A percentile compares a stretch with the other conserved stretches of the same genome.
Conservation (phyloP, 1,140 invertebrate species). For the Sweltsa coloradensis region DNA sequence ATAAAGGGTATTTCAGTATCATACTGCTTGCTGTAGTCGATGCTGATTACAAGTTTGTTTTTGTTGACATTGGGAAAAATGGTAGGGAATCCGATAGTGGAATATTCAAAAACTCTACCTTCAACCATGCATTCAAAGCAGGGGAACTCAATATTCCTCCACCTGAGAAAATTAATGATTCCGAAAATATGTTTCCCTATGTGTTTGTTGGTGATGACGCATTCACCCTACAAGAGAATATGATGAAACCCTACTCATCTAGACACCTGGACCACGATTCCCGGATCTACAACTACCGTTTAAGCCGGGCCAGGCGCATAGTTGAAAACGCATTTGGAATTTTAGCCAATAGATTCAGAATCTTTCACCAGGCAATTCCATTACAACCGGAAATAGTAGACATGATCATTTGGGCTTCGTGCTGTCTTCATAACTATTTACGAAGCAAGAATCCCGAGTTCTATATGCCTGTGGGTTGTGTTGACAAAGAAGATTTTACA, state of each 20-base stretch:
- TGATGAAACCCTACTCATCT: constrained; percentile 32
- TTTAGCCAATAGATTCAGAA: too few relatives aligned
- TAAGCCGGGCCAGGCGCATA: constrained; percentile 24
- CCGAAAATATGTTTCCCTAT: not conserved
- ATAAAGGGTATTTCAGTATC: constrained; percentile 24
- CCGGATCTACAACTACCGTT: constrained; percentile 27
- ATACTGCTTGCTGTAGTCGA: constrained; percentile 24
- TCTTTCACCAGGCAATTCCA: too few relatives aligned
- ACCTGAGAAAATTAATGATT: constrained; percentile 7
- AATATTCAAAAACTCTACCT: too few relatives aligned
- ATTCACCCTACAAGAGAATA: constrained; percentile 27
- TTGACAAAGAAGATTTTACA: too few relatives aligned
- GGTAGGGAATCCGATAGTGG: constrained; percentile 21
- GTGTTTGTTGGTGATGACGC: constrained; percentile 25
- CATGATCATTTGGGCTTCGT: too few relatives aligned
- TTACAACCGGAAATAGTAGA: too few relatives aligned
- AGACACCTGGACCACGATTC: constrained; percentile 22
- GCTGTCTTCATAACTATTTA: too few relatives aligned
- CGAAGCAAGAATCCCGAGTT: too few relatives aligned
- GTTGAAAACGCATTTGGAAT: constrained; percentile 28
- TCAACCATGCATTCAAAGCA: too few relatives aligned
- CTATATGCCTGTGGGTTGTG: too few relatives aligned
- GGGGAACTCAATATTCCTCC: too few relatives aligned
- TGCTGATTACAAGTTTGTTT: constrained; percentile 21
- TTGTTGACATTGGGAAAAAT: constrained; percentile 22